Evolutionary conservation across 2,797 vertebrate species (phyloP).

Genomic region (Dallia pectoralis): DNA sequence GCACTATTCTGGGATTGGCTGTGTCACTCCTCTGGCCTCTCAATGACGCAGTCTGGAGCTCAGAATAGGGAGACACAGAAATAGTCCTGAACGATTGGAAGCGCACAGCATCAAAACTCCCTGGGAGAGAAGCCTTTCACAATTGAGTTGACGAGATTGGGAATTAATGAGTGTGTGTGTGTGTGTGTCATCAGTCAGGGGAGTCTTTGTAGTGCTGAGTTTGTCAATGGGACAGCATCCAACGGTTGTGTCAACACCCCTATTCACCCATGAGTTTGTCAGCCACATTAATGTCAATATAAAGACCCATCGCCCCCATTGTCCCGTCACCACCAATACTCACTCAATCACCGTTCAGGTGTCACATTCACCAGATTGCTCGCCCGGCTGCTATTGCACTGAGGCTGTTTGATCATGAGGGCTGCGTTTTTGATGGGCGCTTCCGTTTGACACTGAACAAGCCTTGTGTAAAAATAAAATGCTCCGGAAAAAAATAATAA

Average conservation of each 20-base stretch:
- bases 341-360: background rate
- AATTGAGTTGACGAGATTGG: background rate
- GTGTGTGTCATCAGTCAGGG: background rate
- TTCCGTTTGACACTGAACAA: too few relatives aligned
- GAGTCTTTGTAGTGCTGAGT: background rate
- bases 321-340: background rate
- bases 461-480: too few relatives aligned
- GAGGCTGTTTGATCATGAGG: background rate
- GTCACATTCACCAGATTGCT: background rate
- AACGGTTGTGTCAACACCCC: background rate
- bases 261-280: background rate
- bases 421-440: too few relatives aligned
- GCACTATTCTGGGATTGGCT: constrained; percentile 66
- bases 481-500: too few relatives aligned
- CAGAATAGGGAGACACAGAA: background rate
- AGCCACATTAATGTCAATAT: constrained; percentile 1
- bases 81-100: background rate
- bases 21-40: constrained; percentile 55
- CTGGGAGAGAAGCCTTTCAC: background rate
- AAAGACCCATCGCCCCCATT: background rate
- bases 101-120: too few relatives aligned
- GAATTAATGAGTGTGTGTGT: background rate
- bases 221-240: background rate
- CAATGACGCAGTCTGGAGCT: constrained; percentile 16
- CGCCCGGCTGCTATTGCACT: background rate